Percentiles rank a stretch among this genome's conserved stretches.
Evolutionary conservation across 2,113 vertebrate genomes (phyloP).

Genomic region (Nothobranchius kuhntae): DNA sequence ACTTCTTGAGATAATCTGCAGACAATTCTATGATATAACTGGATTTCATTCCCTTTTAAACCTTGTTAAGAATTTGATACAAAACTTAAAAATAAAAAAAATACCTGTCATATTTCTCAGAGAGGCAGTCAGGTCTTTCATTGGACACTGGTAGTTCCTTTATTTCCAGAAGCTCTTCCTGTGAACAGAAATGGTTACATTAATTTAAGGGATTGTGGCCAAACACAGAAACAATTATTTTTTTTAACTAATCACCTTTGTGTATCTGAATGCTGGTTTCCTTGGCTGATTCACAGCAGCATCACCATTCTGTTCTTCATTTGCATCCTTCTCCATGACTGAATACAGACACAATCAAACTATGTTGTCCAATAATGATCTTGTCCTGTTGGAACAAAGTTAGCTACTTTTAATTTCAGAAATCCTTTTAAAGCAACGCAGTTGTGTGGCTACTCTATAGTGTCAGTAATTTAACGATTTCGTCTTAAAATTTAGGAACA

Average conservation of each 20-base stretch:
- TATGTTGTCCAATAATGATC: constrained; percentile 35
- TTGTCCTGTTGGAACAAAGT: no score
- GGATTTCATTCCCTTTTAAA: background rate
- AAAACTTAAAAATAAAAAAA: background rate
- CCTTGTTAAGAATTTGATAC: background rate
- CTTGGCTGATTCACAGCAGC: constrained; percentile 77
- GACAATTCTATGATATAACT: background rate
- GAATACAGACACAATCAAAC: constrained; percentile 42
- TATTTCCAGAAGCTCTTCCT: constrained; percentile 96
- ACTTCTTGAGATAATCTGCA: background rate
- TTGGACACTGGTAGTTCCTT: constrained; percentile 92
- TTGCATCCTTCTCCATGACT: constrained; percentile 90
- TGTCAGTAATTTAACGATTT: background rate
- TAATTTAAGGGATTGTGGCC: background rate
- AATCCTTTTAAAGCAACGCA: no score
- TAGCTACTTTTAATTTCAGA: no score
- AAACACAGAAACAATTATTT: background rate
- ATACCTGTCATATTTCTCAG: constrained; percentile 97
- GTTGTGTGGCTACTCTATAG: background rate
- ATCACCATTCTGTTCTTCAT: constrained; percentile 78
- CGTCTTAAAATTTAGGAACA: no score
- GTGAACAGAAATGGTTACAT: constrained; percentile 17
- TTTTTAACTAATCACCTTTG: constrained; percentile 82
- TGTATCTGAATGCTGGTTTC: constrained; percentile 82
- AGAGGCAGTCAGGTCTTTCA: constrained; percentile 93